phyloP scores from a whole-genome alignment of 2,888 invertebrate genomes.

The Habrosyne pyritoides region DNA sequence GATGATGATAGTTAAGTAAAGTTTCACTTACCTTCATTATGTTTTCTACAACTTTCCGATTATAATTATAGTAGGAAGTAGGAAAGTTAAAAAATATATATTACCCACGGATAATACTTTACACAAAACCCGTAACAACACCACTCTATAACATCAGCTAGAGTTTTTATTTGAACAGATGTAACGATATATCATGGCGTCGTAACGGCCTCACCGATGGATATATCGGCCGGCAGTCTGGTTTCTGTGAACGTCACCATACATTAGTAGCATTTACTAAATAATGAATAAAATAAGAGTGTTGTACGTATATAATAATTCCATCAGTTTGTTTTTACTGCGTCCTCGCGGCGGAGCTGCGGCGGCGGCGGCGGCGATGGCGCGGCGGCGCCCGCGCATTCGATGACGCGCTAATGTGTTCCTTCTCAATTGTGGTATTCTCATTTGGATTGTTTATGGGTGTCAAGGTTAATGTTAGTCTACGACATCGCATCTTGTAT shows the following conservation, averaged over 20 bases:
- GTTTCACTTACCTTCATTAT: too few relatives aligned
- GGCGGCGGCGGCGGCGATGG: slow-evolving; percentile 16
- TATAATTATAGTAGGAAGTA: too few relatives aligned
- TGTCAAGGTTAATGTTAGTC: slow-evolving; percentile 60
- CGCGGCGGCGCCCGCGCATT: not conserved
- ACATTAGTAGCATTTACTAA: slow-evolving; percentile 65
- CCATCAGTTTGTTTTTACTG: slow-evolving; percentile 58
- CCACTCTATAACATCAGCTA: slow-evolving; percentile 38
- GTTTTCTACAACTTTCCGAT: too few relatives aligned
- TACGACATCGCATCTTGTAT: slow-evolving; percentile 1
- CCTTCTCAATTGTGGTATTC: slow-evolving; percentile 37
- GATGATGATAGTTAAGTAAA: too few relatives aligned
- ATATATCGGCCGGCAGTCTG: slow-evolving; percentile 58
- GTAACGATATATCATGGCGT: slow-evolving; percentile 43
- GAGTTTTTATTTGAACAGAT: slow-evolving; percentile 64
- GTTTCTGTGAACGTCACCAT: slow-evolving; percentile 68
- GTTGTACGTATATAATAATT: slow-evolving; percentile 58
- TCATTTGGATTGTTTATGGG: slow-evolving; percentile 37
- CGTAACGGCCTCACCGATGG: slow-evolving; percentile 53
- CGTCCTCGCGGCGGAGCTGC: too few relatives aligned
- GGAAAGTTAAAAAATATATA: too few relatives aligned
- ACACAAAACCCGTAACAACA: not conserved
- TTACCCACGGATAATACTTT: too few relatives aligned
- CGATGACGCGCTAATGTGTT: slow-evolving; percentile 37
- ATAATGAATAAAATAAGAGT: slow-evolving; percentile 58